These are phyloP conservation scores for Eleginops maclovinus DNA, from an alignment of 2,113 vertebrate species.

Conservation along the genomic window DNA sequence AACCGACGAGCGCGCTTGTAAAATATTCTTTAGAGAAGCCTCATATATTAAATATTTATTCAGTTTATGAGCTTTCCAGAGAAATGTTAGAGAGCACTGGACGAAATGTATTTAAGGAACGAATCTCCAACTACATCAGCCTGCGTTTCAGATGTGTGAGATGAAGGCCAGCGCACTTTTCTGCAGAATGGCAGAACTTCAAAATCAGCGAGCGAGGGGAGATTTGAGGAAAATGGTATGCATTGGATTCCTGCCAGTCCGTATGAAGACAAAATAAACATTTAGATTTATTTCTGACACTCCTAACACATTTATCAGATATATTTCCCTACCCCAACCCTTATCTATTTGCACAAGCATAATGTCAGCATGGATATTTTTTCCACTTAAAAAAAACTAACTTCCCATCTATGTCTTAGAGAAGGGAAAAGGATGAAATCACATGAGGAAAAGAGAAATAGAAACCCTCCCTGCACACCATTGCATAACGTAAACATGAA, in stretches of 20 bases:
- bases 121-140: constrained; percentile 10
- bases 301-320: not conserved
- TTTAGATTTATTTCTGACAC: not conserved
- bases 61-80: constrained; percentile 41
- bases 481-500: constrained; percentile 21
- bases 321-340: not conserved
- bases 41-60: constrained; percentile 51
- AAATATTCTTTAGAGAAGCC: constrained; percentile 31
- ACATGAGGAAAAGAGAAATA: constrained; percentile 12
- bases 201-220: not conserved
- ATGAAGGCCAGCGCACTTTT: constrained; percentile 13
- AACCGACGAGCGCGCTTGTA: constrained; percentile 10
- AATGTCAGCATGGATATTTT: not conserved
- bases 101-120: constrained; percentile 39
- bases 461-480: not conserved
- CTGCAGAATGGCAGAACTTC: constrained; percentile 17
- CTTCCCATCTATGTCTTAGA: constrained; percentile 9
- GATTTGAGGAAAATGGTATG: constrained; percentile 1
- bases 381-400: constrained; percentile 22
- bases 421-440: constrained; percentile 9
- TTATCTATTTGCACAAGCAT: not conserved
- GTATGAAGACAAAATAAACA: constrained; percentile 22
- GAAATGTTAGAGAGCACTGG: constrained; percentile 35
- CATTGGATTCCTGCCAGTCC: constrained; percentile 4
- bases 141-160: constrained; percentile 32